phyloP scores from a whole-genome alignment of 1,140 invertebrate genomes.

The Zaprionus inermis region DNA sequence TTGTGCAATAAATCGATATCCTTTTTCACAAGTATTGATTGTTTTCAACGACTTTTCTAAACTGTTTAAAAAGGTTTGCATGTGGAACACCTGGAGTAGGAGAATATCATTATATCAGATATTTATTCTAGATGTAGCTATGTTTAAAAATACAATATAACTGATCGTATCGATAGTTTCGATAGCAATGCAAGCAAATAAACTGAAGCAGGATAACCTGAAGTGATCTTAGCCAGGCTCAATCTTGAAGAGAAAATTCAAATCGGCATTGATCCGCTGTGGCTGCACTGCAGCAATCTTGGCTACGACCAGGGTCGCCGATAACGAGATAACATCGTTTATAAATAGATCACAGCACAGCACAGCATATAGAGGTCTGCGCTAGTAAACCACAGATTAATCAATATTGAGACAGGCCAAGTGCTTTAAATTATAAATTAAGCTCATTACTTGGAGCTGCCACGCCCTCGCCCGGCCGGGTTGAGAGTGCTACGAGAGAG shows the following conservation, averaged over 20 bases:
- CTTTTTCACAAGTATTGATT: too few species aligned
- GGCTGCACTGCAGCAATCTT: not conserved
- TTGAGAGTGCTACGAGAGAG: too few species aligned
- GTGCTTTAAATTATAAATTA: slow-evolving; percentile 62
- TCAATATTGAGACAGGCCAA: slow-evolving; percentile 31
- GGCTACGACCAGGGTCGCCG: slow-evolving; percentile 19
- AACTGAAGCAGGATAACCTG: not conserved
- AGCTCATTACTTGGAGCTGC: slow-evolving; percentile 54
- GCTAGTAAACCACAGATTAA: slow-evolving; percentile 23
- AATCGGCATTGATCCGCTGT: not conserved
- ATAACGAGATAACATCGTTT: slow-evolving; percentile 33
- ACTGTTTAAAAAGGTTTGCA: too few species aligned
- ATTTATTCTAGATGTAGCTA: too few species aligned
- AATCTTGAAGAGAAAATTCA: too few species aligned
- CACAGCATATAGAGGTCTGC: slow-evolving; percentile 8
- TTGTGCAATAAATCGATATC: too few species aligned
- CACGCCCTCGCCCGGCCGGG: slow-evolving; percentile 25
- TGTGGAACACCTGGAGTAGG: too few species aligned
- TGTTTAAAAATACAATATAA: too few species aligned
- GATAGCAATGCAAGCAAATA: not conserved
- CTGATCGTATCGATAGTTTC: too few species aligned
- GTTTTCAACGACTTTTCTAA: too few species aligned
- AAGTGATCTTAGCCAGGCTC: not conserved
- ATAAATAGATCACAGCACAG: slow-evolving; percentile 39
- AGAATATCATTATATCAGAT: too few species aligned